Evolutionary conservation across 37 sponge, comb jelly and placozoan genomes (phyloP), one percentile per base, ranked within the genome.

Genomic region (Halichondria panicea): DNA sequence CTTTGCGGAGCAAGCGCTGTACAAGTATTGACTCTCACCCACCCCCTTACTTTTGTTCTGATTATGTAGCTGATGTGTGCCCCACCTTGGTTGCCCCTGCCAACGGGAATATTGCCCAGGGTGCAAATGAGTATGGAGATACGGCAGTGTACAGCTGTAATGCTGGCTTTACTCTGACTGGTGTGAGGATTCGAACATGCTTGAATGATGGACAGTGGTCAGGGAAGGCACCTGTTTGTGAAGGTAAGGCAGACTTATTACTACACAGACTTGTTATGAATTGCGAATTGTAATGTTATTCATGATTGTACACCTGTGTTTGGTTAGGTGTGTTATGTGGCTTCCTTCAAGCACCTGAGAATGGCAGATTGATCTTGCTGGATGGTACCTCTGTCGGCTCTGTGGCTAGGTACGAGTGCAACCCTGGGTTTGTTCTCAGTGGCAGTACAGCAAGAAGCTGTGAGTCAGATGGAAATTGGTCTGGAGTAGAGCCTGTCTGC

Each of bases 291-390:
- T n/a, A n/a, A n/a, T n/a, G n/a, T n/a, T n/a, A n/a, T n/a, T n/a
- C n/a, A n/a, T n/a, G n/a, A n/a, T n/a, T n/a, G n/a, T n/a, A n/a
- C n/a, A n/a, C n/a, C n/a, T n/a, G n/a, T n/a, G n/a, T n/a, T n/a
- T n/a, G n/a, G n/a, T n/a, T n/a, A 89, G 89, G 68, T 73, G 81
- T 80, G 25, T 68, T 72, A 66, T 89, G 88, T 65, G 78, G 82
- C 2, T 37, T 21, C 40, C 67, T 72, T 19, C 53, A 36, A 6
- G 45, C 34, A 24, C 88, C 88, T 28, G 78, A 28, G 30, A 88
- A 81, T 46, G 88, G 88, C 0, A 22, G 45, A 0, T 44, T 81
- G 21, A 13, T 22, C 38, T 34, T 75, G 30, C 28, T 60, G 5
- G 40, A 41, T 30, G 68, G 69, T n/a, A 86, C 74, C 9, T 48